Evolutionary conservation across 2,888 invertebrate genomes (phyloP).

Genomic region (Steinernema carpocapsae): DNA sequence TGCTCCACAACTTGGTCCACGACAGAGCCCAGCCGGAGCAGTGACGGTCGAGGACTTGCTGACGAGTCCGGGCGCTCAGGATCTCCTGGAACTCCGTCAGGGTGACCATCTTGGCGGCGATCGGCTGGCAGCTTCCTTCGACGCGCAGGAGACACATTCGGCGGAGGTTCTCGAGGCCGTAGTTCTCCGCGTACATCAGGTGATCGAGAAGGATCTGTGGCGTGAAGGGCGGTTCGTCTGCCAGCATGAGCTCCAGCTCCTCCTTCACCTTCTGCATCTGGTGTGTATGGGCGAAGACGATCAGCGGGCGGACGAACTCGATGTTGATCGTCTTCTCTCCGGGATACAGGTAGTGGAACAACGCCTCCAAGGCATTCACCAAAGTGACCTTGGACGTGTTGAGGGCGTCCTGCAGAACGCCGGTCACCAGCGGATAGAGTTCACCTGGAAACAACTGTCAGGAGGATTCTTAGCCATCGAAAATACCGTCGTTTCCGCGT

Average conservation of each 20-base stretch:
- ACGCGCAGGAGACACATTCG: constrained; percentile 48
- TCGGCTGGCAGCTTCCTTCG: constrained; percentile 42
- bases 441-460: constrained; percentile 41
- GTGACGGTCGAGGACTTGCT: constrained; percentile 29
- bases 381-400: constrained; percentile 42
- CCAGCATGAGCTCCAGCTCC: constrained; percentile 46
- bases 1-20: constrained; percentile 31
- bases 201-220: constrained; percentile 46
- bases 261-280: constrained; percentile 50
- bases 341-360: constrained; percentile 50
- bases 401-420: constrained; percentile 48
- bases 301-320: constrained; percentile 51
- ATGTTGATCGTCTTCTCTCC: constrained; percentile 45
- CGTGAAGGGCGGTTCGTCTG: constrained; percentile 49
- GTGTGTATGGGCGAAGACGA: constrained; percentile 54
- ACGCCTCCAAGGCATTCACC: constrained; percentile 47
- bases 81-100: constrained; percentile 16
- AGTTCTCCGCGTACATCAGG: constrained; percentile 46
- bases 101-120: constrained; percentile 20
- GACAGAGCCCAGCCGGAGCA: constrained; percentile 36
- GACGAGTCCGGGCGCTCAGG: constrained; percentile 14
- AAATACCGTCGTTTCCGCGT: constrained; percentile 41
- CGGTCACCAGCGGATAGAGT: constrained; percentile 46
- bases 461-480: background rate
- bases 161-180: constrained; percentile 43